Evolutionary conservation across 2,888 invertebrate genomes (phyloP).

Genomic region (Drosophila aldrichi): DNA sequence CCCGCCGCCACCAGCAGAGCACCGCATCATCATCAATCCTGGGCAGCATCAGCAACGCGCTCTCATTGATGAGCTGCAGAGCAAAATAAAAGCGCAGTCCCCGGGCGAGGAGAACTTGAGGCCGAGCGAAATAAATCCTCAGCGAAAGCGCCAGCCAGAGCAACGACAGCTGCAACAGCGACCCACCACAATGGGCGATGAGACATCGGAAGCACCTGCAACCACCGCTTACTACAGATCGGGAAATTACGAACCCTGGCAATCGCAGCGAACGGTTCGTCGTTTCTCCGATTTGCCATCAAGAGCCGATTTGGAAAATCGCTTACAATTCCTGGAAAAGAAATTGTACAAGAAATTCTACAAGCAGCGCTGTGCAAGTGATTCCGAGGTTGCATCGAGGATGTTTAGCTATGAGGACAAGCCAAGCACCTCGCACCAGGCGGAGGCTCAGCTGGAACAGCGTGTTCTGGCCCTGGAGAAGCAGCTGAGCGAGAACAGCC

Average conservation of each 20-base stretch:
- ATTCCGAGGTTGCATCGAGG: conserved; percentile 84
- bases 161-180: conserved; percentile 53
- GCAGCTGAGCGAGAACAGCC: conserved; percentile 79
- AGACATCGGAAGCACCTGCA: conserved; percentile 84
- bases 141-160: conserved; percentile 46
- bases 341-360: conserved; percentile 81
- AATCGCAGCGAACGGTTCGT: conserved; percentile 79
- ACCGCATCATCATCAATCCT: conserved; percentile 34
- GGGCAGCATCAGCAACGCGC: conserved; percentile 67
- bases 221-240: conserved; percentile 82
- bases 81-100: conserved; percentile 65
- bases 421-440: conserved; percentile 71
- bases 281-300: conserved; percentile 84
- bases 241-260: conserved; percentile 80
- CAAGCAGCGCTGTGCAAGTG: conserved; percentile 85
- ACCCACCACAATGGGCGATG: conserved; percentile 76
- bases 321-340: conserved; percentile 82
- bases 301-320: conserved; percentile 84
- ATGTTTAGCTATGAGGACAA: conserved; percentile 41
- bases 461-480: conserved; percentile 82
- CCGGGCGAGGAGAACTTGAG: conserved; percentile 72
- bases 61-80: conserved; percentile 79
- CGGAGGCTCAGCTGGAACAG: conserved; percentile 68
- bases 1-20: conserved; percentile 55
- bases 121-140: conserved; percentile 80